Evolutionary conservation across 2,113 vertebrate species (phyloP).

Genomic region (Callorhinus ursinus): DNA sequence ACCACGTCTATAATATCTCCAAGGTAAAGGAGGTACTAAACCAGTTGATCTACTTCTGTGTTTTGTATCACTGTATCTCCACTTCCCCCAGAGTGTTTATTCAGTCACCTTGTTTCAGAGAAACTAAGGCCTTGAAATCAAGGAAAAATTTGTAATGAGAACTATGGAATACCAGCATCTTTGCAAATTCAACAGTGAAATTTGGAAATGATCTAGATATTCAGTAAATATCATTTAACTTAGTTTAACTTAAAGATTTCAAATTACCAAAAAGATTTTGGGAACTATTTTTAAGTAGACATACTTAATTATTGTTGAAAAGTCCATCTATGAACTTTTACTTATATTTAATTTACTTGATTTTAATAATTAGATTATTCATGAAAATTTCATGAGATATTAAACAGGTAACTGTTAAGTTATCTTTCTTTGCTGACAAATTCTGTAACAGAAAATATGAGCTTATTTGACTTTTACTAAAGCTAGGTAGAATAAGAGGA

Average conservation of each 20-base stretch:
- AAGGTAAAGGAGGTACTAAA: not conserved
- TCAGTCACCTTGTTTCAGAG: not conserved
- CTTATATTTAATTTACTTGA: not conserved
- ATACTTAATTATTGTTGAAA: not conserved
- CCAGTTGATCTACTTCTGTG: not conserved
- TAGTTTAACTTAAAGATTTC: not conserved
- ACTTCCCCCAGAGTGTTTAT: not conserved
- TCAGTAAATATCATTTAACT: not conserved
- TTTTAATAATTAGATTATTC: not conserved
- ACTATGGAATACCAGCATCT: not conserved
- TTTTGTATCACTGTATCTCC: not conserved
- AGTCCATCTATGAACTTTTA: not conserved
- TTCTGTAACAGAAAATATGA: not conserved
- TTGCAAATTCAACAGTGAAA: not conserved
- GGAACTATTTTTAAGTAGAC: not conserved
- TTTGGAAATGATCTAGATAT: not conserved
- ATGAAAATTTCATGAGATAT: not conserved
- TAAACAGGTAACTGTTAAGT: not conserved
- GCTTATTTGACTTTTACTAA: not conserved
- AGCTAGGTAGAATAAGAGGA: not conserved
- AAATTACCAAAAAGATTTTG: not conserved
- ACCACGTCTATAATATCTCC: not conserved
- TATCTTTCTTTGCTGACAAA: not conserved
- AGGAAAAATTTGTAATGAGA: not conserved
- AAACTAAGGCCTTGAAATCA: not conserved